phyloP scores from a whole-genome alignment of 2,113 vertebrate species.

The Aepyceros melampus region DNA sequence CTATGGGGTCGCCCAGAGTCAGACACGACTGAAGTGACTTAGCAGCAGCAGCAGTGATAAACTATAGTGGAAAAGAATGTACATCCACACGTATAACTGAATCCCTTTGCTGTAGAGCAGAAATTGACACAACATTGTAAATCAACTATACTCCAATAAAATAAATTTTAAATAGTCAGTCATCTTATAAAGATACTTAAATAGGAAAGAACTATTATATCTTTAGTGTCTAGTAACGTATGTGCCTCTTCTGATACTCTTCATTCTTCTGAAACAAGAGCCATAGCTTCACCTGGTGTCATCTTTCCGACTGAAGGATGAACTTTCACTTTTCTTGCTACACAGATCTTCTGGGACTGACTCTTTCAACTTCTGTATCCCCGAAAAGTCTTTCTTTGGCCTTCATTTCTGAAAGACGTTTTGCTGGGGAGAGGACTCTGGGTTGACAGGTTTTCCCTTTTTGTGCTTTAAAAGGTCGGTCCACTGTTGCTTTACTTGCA shows the following conservation, averaged over 20 bases:
- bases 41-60: neutral
- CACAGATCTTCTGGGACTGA: neutral
- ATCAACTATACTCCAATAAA: neutral
- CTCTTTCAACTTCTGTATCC: neutral
- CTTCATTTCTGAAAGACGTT: neutral
- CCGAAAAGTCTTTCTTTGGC: neutral
- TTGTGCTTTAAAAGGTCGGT: neutral
- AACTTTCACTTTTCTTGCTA: neutral
- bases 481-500: neutral
- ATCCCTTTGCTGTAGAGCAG: neutral
- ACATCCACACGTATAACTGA: neutral
- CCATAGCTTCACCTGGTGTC: neutral
- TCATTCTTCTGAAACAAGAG: neutral
- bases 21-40: fast-evolving
- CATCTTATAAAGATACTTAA: neutral
- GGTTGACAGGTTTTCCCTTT: neutral
- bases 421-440: neutral
- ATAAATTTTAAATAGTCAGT: neutral
- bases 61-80: neutral
- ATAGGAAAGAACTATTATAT: neutral
- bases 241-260: neutral
- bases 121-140: neutral
- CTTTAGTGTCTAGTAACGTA: too few relatives aligned
- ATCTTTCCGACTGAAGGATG: neutral
- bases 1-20: too few relatives aligned